Conservation (phyloP, 2,888 invertebrate species). For the Catocala nupta region DNA sequence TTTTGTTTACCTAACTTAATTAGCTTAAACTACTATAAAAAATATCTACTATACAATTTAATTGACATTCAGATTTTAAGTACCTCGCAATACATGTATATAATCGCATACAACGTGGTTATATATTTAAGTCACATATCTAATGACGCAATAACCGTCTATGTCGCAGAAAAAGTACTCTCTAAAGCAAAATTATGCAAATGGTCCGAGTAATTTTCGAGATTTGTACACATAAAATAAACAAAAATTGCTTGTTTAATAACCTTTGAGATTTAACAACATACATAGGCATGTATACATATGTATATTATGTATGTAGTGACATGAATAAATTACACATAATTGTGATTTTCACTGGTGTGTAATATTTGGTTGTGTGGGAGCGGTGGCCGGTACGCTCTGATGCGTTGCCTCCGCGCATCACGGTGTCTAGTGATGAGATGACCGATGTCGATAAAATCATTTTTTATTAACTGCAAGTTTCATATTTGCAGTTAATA, state of each 20-base stretch:
- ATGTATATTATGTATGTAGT: slow-evolving; percentile 27
- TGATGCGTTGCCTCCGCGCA: slow-evolving; percentile 52
- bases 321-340: slow-evolving; percentile 53
- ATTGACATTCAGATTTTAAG: too few species aligned
- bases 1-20: too few species aligned
- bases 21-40: too few species aligned
- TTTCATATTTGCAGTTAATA: too few species aligned
- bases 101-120: too few species aligned
- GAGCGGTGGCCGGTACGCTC: slow-evolving; percentile 57
- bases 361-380: slow-evolving; percentile 58
- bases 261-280: slow-evolving; percentile 27
- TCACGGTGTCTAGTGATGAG: slow-evolving; percentile 47
- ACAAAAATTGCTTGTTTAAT: slow-evolving; percentile 46
- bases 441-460: slow-evolving; percentile 23
- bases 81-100: background rate
- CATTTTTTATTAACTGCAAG: too few species aligned
- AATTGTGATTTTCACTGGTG: slow-evolving; percentile 63
- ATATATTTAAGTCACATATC: slow-evolving; percentile 6
- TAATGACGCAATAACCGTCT: slow-evolving; percentile 24
- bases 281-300: slow-evolving; percentile 6
- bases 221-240: slow-evolving; percentile 40
- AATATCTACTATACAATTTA: too few species aligned
- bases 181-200: slow-evolving; percentile 39
- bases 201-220: slow-evolving; percentile 37
- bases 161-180: slow-evolving; percentile 36